These are phyloP conservation scores for Ostrea denselamellosa DNA, from an alignment of 1,140 invertebrate species.

Conservation along the genomic window DNA sequence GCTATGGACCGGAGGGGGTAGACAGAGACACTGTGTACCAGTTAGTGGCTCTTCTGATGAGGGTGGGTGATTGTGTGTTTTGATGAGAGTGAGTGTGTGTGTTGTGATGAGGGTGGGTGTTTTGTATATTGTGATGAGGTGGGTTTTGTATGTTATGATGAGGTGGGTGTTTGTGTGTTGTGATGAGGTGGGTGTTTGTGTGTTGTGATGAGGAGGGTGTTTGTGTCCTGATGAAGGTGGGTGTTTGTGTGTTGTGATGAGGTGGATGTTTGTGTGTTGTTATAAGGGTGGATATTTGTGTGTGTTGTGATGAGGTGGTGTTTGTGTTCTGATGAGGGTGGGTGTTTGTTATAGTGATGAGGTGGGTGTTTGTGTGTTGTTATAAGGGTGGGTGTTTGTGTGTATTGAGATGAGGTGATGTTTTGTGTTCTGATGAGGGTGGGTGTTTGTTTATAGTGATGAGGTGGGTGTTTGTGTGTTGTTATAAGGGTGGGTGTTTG, in stretches of 20 bases:
- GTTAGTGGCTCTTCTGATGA: constrained; percentile 97
- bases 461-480: too few species aligned
- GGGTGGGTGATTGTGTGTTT: constrained; percentile 81
- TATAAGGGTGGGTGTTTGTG: neutral
- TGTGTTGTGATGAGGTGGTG: neutral
- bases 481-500: constrained; percentile 46
- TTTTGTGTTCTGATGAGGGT: neutral
- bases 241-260: too few species aligned
- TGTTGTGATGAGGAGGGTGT: too few species aligned
- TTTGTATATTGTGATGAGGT: neutral
- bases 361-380: neutral
- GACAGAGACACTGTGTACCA: constrained; percentile 97
- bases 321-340: neutral
- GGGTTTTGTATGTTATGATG: constrained; percentile 48
- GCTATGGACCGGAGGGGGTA: constrained; percentile 94
- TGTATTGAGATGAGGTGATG: neutral
- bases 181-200: neutral
- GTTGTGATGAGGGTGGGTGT: neutral
- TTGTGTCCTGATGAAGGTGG: too few species aligned
- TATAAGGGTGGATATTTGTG: neutral
- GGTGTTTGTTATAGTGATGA: neutral
- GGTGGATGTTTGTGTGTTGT: neutral
- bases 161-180: constrained; percentile 50
- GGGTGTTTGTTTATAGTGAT: neutral
- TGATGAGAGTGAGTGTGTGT: neutral